Evolutionary conservation across 2,888 invertebrate species (phyloP).

Genomic region (Plusia festucae): DNA sequence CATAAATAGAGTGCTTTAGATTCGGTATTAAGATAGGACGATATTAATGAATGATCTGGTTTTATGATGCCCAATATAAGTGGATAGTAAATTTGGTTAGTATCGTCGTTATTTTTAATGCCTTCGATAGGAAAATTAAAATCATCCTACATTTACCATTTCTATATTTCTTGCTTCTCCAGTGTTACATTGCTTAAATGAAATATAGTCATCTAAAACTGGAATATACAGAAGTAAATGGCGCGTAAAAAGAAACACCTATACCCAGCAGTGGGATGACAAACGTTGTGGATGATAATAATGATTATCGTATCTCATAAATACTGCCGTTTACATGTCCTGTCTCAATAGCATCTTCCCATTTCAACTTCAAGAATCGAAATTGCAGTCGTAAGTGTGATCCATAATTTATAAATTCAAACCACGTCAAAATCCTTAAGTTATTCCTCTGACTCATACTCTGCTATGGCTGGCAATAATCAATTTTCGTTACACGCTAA

Average conservation of each 20-base stretch:
- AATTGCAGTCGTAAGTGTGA: not conserved
- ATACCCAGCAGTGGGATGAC: no score
- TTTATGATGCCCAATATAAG: constrained; percentile 49
- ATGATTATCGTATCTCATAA: no score
- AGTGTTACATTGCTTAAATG: not conserved
- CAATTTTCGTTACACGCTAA: constrained; percentile 6
- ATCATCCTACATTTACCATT: not conserved
- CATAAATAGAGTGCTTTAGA: constrained; percentile 59
- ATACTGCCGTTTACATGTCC: not conserved
- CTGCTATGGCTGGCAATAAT: not conserved
- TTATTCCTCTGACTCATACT: not conserved
- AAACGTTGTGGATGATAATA: no score
- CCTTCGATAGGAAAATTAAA: constrained; percentile 22
- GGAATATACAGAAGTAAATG: no score
- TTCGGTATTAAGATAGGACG: constrained; percentile 53
- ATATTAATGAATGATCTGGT: constrained; percentile 37
- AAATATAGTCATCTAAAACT: no score
- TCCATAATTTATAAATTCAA: constrained; percentile 2
- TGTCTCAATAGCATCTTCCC: not conserved
- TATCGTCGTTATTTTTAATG: constrained; percentile 27
- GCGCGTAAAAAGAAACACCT: no score
- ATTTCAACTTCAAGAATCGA: not conserved
- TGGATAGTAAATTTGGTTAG: constrained; percentile 44
- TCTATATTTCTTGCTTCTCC: not conserved
- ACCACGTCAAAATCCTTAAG: constrained; percentile 1